These are phyloP conservation scores for Excalfactoria chinensis DNA, from an alignment of 2,113 vertebrate genomes.

Conservation along the genomic window DNA sequence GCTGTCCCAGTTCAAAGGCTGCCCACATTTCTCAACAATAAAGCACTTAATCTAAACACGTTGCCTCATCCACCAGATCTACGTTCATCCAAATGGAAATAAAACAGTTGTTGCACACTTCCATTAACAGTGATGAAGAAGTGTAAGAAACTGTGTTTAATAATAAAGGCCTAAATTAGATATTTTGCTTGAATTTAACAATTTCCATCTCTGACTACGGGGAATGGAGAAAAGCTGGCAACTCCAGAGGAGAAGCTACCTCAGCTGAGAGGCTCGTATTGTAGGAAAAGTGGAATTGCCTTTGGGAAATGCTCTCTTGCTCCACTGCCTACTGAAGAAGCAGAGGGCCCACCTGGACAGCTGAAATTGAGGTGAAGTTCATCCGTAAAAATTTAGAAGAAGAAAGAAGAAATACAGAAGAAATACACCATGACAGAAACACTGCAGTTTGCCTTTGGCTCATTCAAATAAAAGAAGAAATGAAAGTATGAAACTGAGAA, in stretches of 20 bases:
- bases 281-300: neutral
- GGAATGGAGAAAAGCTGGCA: neutral
- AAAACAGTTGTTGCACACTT: neutral
- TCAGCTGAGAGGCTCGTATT: neutral
- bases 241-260: neutral
- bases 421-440: neutral
- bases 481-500: neutral
- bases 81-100: neutral
- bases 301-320: accelerated
- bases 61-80: neutral
- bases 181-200: neutral
- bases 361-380: neutral
- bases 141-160: neutral
- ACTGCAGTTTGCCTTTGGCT: neutral
- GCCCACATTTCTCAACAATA: neutral
- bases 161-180: neutral
- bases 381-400: neutral
- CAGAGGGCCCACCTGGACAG: neutral
- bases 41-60: neutral
- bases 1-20: neutral
- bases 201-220: neutral
- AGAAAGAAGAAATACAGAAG: neutral
- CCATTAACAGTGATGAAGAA: neutral
- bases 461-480: neutral
- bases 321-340: neutral